Percentiles rank a stretch among this genome's conserved stretches.
Conservation (phyloP, 2,797 vertebrate species). For the Erithacus rubecula region DNA sequence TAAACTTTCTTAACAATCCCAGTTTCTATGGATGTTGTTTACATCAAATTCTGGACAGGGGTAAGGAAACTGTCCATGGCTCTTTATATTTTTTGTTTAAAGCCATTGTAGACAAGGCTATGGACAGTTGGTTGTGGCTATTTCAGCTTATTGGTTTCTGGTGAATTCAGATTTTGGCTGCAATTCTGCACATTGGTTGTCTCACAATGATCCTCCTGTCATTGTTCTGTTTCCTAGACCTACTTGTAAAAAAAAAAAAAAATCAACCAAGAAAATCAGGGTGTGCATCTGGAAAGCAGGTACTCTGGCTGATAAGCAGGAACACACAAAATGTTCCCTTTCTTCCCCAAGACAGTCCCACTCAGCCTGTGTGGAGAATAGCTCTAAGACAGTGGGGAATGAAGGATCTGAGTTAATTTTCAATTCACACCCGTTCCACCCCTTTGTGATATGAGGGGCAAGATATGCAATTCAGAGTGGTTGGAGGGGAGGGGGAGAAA, state of each 20-base stretch:
- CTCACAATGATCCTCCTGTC: slow-evolving; percentile 64
- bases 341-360: neutral
- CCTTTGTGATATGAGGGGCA: neutral
- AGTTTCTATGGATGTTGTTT: slow-evolving; percentile 84
- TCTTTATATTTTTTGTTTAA: slow-evolving; percentile 81
- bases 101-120: slow-evolving; percentile 77
- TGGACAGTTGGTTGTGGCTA: slow-evolving; percentile 75
- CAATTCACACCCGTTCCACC: slow-evolving; percentile 12
- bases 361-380: neutral
- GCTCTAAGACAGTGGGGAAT: slow-evolving; percentile 27
- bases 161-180: slow-evolving; percentile 72
- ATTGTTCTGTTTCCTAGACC: slow-evolving; percentile 69
- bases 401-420: neutral
- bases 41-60: slow-evolving; percentile 81
- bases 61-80: slow-evolving; percentile 77
- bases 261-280: slow-evolving; percentile 39
- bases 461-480: slow-evolving; percentile 54
- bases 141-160: slow-evolving; percentile 72
- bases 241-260: slow-evolving; percentile 12
- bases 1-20: slow-evolving; percentile 84
- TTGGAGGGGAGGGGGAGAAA: neutral
- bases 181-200: slow-evolving; percentile 49
- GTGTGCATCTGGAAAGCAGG: slow-evolving; percentile 71
- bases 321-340: neutral
- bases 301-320: slow-evolving; percentile 63